Percentiles rank a stretch among this genome's conserved stretches.
These are phyloP conservation scores for Caenorhabditis briggsae DNA, from an alignment of 1,140 invertebrate genomes.

Conservation along the genomic window DNA sequence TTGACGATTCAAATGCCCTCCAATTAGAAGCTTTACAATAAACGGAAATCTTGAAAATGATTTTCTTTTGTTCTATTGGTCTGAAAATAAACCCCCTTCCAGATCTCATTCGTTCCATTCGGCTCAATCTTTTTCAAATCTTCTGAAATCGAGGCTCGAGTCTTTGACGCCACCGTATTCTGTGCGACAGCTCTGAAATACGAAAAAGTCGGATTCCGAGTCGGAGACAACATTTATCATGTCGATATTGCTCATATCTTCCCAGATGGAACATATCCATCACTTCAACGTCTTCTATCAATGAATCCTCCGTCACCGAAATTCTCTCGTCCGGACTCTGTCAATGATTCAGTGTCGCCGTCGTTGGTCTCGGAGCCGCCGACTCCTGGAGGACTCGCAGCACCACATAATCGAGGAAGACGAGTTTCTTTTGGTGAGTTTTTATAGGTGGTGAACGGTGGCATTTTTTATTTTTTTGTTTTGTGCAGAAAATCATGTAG, in stretches of 20 bases:
- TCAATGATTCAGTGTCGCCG: constrained; percentile 18
- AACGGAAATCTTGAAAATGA: no score
- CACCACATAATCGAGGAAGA: constrained; percentile 52
- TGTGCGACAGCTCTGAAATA: constrained; percentile 39
- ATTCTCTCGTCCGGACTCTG: constrained; percentile 40
- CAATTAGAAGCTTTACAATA: no score
- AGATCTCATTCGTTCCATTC: constrained; percentile 57
- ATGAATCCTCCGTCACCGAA: constrained; percentile 50
- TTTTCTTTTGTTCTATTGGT: no score
- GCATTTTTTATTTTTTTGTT: no score
- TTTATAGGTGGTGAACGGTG: neutral
- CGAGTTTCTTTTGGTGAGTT: constrained; percentile 57
- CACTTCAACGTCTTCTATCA: constrained; percentile 35
- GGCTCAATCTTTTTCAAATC: constrained; percentile 48
- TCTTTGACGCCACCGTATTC: constrained; percentile 48
- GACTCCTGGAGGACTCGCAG: constrained; percentile 45
- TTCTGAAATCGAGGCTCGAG: constrained; percentile 20
- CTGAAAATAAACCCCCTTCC: neutral
- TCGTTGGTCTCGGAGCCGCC: constrained; percentile 8
- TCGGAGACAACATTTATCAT: constrained; percentile 22
- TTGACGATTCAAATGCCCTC: no score
- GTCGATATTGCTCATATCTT: constrained; percentile 54
- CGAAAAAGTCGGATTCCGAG: constrained; percentile 50
- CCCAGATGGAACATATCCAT: constrained; percentile 43
- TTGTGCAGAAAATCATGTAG: no score